These are phyloP conservation scores for Heterohyrax brucei DNA, from an alignment of 2,797 vertebrate species.

Conservation along the genomic window DNA sequence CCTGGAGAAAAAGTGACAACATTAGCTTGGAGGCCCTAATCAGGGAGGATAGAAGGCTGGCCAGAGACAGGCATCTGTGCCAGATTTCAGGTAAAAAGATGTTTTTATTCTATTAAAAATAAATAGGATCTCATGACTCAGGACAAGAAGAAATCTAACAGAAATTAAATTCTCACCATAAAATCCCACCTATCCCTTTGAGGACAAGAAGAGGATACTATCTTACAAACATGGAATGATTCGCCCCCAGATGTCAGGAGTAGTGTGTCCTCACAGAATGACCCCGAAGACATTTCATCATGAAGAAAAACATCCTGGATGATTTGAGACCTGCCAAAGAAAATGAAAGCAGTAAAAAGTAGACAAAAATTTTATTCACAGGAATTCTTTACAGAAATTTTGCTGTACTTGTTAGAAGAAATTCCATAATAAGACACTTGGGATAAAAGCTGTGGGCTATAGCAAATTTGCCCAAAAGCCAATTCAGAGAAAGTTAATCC, in stretches of 20 bases:
- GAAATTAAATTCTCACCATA: background rate
- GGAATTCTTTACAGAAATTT: conserved; percentile 12
- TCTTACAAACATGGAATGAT: background rate
- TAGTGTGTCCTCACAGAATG: background rate
- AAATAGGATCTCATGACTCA: background rate
- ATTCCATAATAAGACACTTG: conserved; percentile 30
- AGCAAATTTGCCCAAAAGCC: conserved; percentile 59
- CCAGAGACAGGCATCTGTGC: background rate
- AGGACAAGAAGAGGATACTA: background rate
- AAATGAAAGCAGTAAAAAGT: background rate
- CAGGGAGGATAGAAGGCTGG: background rate
- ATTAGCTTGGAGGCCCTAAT: accelerated
- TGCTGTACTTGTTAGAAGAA: background rate
- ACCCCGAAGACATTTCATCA: background rate
- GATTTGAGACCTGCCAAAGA: background rate
- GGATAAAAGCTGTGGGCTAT: background rate
- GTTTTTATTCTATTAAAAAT: background rate
- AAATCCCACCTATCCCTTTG: background rate
- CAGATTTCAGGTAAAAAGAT: background rate
- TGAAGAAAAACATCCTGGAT: background rate
- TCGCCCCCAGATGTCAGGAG: background rate
- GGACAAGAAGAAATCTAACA: background rate
- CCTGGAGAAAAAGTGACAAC: background rate
- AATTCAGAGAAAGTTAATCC: conserved; percentile 53
- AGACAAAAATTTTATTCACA: conserved; percentile 3